Conservation (phyloP, 2,113 vertebrate genomes). For the Nematolebias whitei region DNA sequence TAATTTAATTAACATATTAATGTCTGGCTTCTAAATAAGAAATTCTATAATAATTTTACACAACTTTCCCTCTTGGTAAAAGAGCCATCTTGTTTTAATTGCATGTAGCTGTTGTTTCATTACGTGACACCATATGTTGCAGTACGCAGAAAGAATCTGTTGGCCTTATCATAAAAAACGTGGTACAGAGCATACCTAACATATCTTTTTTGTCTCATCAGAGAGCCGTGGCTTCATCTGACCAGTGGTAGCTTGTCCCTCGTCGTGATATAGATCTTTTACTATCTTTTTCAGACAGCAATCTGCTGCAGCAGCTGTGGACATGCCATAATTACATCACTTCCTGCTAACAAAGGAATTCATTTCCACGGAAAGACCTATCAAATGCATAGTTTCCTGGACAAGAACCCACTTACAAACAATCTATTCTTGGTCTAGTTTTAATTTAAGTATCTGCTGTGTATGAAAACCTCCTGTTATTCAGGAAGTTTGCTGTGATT, state of each 20-base stretch:
- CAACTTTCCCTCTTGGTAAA: too few species aligned
- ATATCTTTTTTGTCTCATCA: not conserved
- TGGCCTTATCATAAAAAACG: too few species aligned
- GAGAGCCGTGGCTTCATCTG: not conserved
- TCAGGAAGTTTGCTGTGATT: too few species aligned
- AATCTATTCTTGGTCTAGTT: not conserved
- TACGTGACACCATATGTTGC: too few species aligned
- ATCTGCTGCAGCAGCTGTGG: slow-evolving; percentile 10
- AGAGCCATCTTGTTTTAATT: too few species aligned
- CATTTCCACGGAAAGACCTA: slow-evolving; percentile 6
- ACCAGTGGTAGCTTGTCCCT: slow-evolving; percentile 3
- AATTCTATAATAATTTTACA: too few species aligned
- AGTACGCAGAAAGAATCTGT: too few species aligned
- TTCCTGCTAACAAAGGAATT: slow-evolving; percentile 30
- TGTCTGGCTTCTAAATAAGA: too few species aligned
- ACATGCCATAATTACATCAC: slow-evolving; percentile 22
- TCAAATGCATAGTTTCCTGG: slow-evolving; percentile 29
- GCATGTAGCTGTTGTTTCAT: not conserved
- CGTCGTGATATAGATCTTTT: not conserved
- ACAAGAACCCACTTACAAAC: not conserved
- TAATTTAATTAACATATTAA: too few species aligned
- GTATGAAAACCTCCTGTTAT: not conserved
- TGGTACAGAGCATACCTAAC: not conserved
- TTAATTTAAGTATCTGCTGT: too few species aligned
- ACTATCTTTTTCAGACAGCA: slow-evolving; percentile 22